Percentiles rank a stretch among this genome's conserved stretches.
Evolutionary conservation across 2,113 vertebrate species (phyloP).

Genomic region (Hemicordylus capensis): DNA sequence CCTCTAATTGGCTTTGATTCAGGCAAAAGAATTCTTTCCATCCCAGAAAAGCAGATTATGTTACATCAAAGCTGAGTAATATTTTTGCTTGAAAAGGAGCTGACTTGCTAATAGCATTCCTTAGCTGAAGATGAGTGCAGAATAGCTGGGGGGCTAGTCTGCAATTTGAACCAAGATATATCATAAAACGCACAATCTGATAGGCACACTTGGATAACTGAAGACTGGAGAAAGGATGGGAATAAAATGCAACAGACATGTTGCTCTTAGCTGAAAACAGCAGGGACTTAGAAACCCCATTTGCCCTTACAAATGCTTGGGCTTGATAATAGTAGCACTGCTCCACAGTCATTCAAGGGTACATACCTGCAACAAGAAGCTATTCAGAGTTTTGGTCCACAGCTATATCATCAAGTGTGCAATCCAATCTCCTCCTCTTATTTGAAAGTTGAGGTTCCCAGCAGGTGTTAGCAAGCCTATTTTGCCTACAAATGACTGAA

Average conservation of each 20-base stretch:
- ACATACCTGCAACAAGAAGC: neutral
- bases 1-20: neutral
- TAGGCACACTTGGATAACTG: neutral
- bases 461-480: neutral
- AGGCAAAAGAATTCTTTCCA: neutral
- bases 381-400: neutral
- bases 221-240: neutral
- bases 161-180: neutral
- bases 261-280: conserved; percentile 5
- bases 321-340: neutral
- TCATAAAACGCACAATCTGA: neutral
- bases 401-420: neutral
- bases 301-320: neutral
- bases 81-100: neutral
- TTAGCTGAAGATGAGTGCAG: neutral
- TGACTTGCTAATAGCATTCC: neutral
- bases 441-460: neutral
- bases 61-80: no score
- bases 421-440: neutral
- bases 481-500: neutral
- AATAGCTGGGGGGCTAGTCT: neutral
- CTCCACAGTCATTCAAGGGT: neutral
- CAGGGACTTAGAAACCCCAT: neutral
- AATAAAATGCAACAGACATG: neutral
- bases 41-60: neutral